These are phyloP conservation scores for Phainopepla nitens DNA, from an alignment of 2,113 vertebrate genomes.

Conservation along the genomic window DNA sequence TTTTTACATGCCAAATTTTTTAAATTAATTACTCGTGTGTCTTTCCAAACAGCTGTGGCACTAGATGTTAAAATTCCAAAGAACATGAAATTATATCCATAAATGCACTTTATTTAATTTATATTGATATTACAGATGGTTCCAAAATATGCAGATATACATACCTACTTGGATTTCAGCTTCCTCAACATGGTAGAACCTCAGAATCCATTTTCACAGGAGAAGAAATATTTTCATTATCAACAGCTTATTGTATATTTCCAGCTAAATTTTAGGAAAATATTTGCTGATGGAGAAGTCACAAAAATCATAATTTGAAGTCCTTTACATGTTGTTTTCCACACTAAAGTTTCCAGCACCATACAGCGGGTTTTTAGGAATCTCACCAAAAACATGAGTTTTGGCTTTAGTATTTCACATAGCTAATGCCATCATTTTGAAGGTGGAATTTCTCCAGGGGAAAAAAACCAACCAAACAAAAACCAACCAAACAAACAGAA, in stretches of 20 bases:
- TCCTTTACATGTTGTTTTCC: neutral
- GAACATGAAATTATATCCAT: neutral
- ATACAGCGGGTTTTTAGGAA: rapidly evolving
- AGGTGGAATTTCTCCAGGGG: neutral
- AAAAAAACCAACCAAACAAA: too few relatives aligned
- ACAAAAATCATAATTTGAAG: neutral
- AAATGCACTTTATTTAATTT: neutral
- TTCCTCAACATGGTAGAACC: neutral
- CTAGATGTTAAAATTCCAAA: neutral
- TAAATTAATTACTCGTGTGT: neutral
- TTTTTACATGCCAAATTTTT: neutral
- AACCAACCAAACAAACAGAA: too few relatives aligned
- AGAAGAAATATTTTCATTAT: neutral
- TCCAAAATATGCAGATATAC: neutral
- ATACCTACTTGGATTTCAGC: neutral
- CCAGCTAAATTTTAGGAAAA: neutral
- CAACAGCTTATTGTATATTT: neutral
- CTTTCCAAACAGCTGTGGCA: neutral
- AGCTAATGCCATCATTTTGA: neutral
- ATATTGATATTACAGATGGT: neutral
- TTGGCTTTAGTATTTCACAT: neutral
- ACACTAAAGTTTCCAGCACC: neutral
- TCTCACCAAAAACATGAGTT: neutral
- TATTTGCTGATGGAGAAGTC: neutral
- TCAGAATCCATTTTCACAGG: neutral